Evolutionary conservation across 2,797 vertebrate species (phyloP), one percentile per base, ranked within the genome.

Genomic region (Antrozous pallidus): DNA sequence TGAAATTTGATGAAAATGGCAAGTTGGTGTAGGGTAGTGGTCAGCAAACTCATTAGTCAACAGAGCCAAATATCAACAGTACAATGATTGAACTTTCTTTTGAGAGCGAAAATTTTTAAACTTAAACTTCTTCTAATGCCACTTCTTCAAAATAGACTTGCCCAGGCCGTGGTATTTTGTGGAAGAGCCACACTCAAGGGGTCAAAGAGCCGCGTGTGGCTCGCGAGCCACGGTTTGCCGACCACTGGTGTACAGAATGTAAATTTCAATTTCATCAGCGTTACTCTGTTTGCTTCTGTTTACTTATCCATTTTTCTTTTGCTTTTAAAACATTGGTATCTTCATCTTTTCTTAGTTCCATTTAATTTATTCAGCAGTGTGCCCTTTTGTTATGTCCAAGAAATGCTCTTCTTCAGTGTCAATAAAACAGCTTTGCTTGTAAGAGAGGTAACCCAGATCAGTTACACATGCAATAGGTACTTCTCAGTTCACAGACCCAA

Each of bases 1-100:
- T 78, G 51, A 87, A 88, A 94, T 86, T 83, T 69, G 79, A 92
- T 67, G n/a, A 54, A 92, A 94, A 67, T 88, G 56, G 16, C 13
- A 67, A 88, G 42, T 79, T 65, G 74, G 40, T 33, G 3, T 22
- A 56, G 28, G 5, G 7, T n/a, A n/a, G n/a, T n/a, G n/a, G n/a
- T n/a, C n/a, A n/a, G n/a, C n/a, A n/a, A n/a, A n/a, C n/a, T n/a
- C n/a, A n/a, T n/a, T n/a, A n/a, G n/a, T n/a, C n/a, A n/a, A n/a
- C n/a, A n/a, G n/a, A n/a, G n/a, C n/a, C n/a, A n/a, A n/a, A n/a
- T n/a, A n/a, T n/a, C n/a, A n/a, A n/a, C n/a, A n/a, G n/a, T n/a
- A n/a, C n/a, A n/a, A n/a, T n/a, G n/a, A n/a, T n/a, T n/a, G n/a
- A n/a, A n/a, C n/a, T n/a, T n/a, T n/a, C n/a, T n/a, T n/a, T n/a